Evolutionary conservation across 2,113 vertebrate species (phyloP).

Genomic region (Erythrolamprus reginae): DNA sequence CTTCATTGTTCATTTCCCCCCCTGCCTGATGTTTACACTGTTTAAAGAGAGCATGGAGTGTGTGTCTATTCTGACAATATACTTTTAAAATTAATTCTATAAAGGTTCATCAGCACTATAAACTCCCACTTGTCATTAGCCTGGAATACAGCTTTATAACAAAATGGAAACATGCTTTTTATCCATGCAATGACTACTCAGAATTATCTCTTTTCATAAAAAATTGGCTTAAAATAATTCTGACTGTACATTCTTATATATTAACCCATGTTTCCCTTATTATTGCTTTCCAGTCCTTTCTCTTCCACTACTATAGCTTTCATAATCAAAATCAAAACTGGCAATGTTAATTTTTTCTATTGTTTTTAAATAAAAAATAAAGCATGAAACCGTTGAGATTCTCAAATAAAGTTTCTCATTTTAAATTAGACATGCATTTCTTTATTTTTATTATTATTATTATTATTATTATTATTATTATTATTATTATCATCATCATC

Average conservation of each 20-base stretch:
- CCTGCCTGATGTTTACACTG: neutral
- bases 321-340: neutral
- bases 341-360: neutral
- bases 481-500: too few species aligned
- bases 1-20: neutral
- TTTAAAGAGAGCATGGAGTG: neutral
- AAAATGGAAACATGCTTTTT: neutral
- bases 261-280: too few species aligned
- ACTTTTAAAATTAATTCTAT: neutral
- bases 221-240: neutral
- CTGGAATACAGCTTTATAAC: neutral
- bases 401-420: neutral
- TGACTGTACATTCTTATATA: neutral
- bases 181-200: neutral
- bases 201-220: neutral
- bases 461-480: too few species aligned
- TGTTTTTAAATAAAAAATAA: neutral
- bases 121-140: neutral
- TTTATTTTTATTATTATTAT: neutral
- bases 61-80: neutral
- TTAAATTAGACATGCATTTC: neutral
- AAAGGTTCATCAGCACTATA: accelerated
- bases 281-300: neutral
- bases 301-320: neutral
- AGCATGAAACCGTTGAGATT: neutral